phyloP scores from a whole-genome alignment of 2,113 vertebrate genomes.

The Epinephelus moara region DNA sequence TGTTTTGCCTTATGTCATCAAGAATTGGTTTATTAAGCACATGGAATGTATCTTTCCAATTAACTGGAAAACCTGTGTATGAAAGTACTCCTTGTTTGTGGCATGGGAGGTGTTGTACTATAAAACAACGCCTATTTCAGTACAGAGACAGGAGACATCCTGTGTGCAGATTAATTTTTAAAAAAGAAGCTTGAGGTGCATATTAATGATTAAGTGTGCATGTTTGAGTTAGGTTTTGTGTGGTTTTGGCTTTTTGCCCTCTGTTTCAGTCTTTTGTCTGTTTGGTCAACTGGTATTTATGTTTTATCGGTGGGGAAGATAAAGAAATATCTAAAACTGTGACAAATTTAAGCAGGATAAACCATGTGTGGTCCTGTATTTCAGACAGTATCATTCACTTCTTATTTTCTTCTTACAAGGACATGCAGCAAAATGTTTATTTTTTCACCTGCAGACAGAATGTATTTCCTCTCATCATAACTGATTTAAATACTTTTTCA shows the following conservation, averaged over 20 bases:
- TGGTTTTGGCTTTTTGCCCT: not conserved
- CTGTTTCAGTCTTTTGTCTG: not conserved
- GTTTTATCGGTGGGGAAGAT: not conserved
- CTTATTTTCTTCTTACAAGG: not conserved
- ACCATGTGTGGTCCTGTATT: not conserved
- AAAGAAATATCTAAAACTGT: not conserved
- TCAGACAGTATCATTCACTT: not conserved
- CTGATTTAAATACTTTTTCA: not conserved
- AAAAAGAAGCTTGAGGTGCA: not conserved
- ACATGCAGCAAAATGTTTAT: not conserved
- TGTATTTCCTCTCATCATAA: not conserved
- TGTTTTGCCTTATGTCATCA: not conserved
- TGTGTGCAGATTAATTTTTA: not conserved
- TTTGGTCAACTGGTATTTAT: not conserved
- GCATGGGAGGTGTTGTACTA: not conserved
- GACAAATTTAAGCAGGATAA: not conserved
- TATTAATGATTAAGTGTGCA: not conserved
- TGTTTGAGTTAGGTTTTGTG: not conserved
- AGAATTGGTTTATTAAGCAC: not conserved
- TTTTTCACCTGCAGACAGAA: not conserved
- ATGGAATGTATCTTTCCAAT: not conserved
- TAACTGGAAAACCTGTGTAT: not conserved
- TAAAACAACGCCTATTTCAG: not conserved
- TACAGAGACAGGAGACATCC: not conserved
- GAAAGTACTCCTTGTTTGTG: not conserved